Evolutionary conservation across 2,797 vertebrate species (phyloP).

Genomic region (Heliangelus exortis): DNA sequence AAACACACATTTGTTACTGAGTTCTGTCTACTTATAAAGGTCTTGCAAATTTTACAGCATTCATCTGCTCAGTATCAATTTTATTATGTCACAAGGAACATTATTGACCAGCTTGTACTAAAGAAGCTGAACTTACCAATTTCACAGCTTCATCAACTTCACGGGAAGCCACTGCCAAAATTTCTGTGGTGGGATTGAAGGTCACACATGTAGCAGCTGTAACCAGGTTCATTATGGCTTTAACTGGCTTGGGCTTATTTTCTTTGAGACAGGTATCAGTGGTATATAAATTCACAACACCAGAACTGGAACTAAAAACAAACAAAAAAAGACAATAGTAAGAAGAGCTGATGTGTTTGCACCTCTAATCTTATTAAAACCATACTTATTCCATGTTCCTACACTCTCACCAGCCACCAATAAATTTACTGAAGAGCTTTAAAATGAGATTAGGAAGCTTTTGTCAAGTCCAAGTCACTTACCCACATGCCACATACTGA

Average conservation of each 20-base stretch:
- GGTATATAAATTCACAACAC: slow-evolving; percentile 93
- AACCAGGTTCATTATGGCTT: slow-evolving; percentile 91
- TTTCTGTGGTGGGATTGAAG: slow-evolving; percentile 90
- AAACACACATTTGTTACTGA: neutral
- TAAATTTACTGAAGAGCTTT: neutral
- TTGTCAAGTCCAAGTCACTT: slow-evolving; percentile 44
- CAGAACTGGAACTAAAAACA: slow-evolving; percentile 86
- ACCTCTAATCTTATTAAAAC: neutral
- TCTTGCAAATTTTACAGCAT: neutral
- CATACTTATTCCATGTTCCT: neutral
- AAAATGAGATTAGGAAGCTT: neutral
- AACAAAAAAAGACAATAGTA: neutral
- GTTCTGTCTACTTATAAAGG: neutral
- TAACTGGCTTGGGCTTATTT: slow-evolving; percentile 85
- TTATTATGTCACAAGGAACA: neutral
- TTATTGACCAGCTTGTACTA: neutral
- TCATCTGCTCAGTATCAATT: neutral
- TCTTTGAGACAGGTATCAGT: slow-evolving; percentile 86
- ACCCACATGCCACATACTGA: slow-evolving; percentile 84
- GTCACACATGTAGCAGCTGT: slow-evolving; percentile 85
- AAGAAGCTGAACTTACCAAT: slow-evolving; percentile 81
- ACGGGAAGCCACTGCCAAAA: slow-evolving; percentile 89
- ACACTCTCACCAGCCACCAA: neutral
- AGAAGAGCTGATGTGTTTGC: too few species aligned
- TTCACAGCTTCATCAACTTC: slow-evolving; percentile 85